phyloP scores from a whole-genome alignment of 1,140 invertebrate species.

The Lysiphlebus fabarum region DNA sequence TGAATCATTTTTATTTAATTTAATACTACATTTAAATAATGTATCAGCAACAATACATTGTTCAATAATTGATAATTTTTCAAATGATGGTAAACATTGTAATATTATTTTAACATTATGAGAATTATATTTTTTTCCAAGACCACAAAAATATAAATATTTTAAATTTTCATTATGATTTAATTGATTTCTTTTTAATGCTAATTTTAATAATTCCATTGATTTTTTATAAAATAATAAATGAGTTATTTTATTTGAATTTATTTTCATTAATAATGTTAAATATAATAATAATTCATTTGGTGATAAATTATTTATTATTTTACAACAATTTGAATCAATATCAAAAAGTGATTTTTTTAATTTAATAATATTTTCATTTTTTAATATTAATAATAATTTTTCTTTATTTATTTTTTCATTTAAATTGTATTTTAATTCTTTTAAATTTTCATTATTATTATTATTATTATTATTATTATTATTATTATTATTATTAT shows the following conservation, averaged over 20 bases:
- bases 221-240: constrained; percentile 20
- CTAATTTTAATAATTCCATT: constrained; percentile 22
- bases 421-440: no score
- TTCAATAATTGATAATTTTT: constrained; percentile 27
- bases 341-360: neutral
- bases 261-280: neutral
- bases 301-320: neutral
- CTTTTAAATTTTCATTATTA: no score
- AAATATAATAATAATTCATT: constrained; percentile 9
- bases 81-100: constrained; percentile 22
- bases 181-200: constrained; percentile 7
- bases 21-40: constrained; percentile 23
- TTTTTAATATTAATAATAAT: no score
- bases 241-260: neutral
- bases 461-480: no score
- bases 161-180: constrained; percentile 19
- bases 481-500: no score
- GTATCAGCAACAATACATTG: constrained; percentile 24
- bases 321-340: constrained; percentile 1
- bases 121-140: constrained; percentile 12
- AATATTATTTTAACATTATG: constrained; percentile 18
- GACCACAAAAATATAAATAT: constrained; percentile 24
- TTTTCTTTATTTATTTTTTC: no score
- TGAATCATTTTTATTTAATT: constrained; percentile 14
- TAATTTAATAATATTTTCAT: no score